Conservation (phyloP, 2,888 invertebrate genomes). For the Dynastes grantii region DNA sequence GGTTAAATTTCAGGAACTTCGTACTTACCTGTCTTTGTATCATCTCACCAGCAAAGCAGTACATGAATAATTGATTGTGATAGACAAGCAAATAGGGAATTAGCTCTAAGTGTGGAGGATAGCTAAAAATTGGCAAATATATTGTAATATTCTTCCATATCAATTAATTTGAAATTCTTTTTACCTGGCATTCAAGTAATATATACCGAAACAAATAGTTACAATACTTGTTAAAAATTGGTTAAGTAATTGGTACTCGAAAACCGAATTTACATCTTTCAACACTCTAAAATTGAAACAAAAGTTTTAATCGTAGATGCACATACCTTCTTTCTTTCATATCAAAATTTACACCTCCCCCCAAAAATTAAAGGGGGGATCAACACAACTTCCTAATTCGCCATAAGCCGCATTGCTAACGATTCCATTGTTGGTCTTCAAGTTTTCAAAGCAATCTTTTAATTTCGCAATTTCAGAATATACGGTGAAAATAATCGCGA, state of each 20-base stretch:
- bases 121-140: conserved; percentile 14
- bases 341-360: too few relatives aligned
- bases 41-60: conserved; percentile 43
- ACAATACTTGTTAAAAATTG: conserved; percentile 33
- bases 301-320: too few relatives aligned
- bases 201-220: conserved; percentile 41
- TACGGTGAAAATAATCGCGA: conserved; percentile 20
- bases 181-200: conserved; percentile 39
- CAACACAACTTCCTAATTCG: conserved; percentile 13
- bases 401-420: background rate
- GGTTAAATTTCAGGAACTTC: too few relatives aligned
- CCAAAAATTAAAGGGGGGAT: conserved; percentile 24
- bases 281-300: conserved; percentile 15
- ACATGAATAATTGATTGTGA: conserved; percentile 41
- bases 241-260: conserved; percentile 31
- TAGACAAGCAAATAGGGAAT: conserved; percentile 43
- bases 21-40: conserved; percentile 32
- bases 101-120: conserved; percentile 37
- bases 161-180: background rate
- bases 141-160: background rate
- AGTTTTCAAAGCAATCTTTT: conserved; percentile 25
- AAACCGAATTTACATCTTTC: conserved; percentile 26
- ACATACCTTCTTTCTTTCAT: too few relatives aligned
- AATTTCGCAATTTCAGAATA: conserved; percentile 22
- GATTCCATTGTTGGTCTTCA: background rate